A percentile compares a stretch with the other conserved stretches of the same genome.
phyloP scores from a whole-genome alignment of 2,888 invertebrate genomes.

The Latheticus oryzae region DNA sequence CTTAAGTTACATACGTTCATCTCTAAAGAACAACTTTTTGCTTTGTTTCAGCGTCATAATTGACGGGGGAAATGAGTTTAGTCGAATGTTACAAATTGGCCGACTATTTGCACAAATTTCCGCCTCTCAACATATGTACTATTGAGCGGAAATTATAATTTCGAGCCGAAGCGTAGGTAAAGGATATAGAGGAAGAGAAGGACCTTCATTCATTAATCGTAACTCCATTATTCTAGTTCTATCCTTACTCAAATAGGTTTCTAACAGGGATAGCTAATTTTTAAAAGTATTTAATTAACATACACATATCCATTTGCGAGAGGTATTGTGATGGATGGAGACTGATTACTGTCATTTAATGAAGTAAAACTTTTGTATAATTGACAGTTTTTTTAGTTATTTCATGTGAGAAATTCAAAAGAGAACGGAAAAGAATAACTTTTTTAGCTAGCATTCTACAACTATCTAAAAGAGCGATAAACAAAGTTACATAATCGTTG shows the following conservation, averaged over 20 bases:
- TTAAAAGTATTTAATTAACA: too few species aligned
- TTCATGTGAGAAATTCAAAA: too few species aligned
- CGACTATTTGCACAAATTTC: conserved; percentile 56
- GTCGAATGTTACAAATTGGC: conserved; percentile 54
- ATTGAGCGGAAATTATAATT: conserved; percentile 58
- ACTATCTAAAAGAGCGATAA: too few species aligned
- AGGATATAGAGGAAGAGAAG: too few species aligned
- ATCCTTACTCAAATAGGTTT: conserved; percentile 19
- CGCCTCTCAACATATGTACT: conserved; percentile 52
- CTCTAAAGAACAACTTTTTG: not conserved
- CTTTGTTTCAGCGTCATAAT: conserved; percentile 5
- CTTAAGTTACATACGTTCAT: conserved; percentile 7
- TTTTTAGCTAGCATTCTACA: too few species aligned
- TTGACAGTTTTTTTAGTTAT: too few species aligned
- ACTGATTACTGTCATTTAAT: conserved; percentile 10
- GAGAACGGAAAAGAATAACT: too few species aligned
- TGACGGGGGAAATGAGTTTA: conserved; percentile 45
- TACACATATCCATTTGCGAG: too few species aligned
- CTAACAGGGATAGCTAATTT: conserved; percentile 18
- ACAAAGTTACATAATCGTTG: too few species aligned
- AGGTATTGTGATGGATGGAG: conserved; percentile 7
- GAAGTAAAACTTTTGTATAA: too few species aligned
- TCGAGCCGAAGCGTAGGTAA: conserved; percentile 44
- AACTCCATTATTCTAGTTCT: conserved; percentile 34
- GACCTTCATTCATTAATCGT: conserved; percentile 47